Percentiles rank a stretch among this genome's conserved stretches.
Evolutionary conservation across 2,797 vertebrate genomes (phyloP).

Genomic region (Poecilia velifera): DNA sequence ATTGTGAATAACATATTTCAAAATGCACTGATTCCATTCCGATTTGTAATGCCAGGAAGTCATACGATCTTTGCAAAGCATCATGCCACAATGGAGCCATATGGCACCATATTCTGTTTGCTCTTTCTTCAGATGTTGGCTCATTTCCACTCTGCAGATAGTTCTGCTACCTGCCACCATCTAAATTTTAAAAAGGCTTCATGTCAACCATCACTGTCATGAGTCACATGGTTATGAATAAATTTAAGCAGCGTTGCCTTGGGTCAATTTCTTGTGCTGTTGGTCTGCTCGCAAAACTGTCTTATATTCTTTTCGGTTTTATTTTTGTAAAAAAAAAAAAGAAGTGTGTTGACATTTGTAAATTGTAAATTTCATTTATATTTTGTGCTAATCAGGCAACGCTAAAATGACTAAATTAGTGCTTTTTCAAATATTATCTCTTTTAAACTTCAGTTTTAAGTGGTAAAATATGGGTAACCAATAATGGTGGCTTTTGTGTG

Average conservation of each 20-base stretch:
- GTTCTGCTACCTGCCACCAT: conserved; percentile 74
- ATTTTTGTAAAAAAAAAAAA: conserved; percentile 41
- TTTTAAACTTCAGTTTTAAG: not conserved
- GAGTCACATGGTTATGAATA: conserved; percentile 69
- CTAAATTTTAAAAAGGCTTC: conserved; percentile 62
- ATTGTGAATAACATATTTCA: conserved; percentile 15
- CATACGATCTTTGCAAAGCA: conserved; percentile 39
- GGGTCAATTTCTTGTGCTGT: conserved; percentile 40
- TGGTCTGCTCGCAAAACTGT: conserved; percentile 46
- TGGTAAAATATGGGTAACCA: not conserved
- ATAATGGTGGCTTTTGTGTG: too few relatives aligned
- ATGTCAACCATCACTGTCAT: conserved; percentile 71
- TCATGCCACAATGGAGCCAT: conserved; percentile 50
- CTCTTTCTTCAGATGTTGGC: conserved; percentile 56
- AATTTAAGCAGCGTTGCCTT: conserved; percentile 50
- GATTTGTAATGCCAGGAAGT: conserved; percentile 51
- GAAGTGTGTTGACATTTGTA: conserved; percentile 17
- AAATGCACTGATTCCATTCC: conserved; percentile 25
- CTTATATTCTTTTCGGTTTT: conserved; percentile 33
- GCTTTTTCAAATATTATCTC: too few relatives aligned
- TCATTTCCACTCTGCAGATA: conserved; percentile 52
- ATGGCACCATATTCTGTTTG: conserved; percentile 58
- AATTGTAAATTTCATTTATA: not conserved
- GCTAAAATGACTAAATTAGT: not conserved
- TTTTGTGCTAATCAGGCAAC: not conserved